Evolutionary conservation across 2,888 invertebrate species (phyloP), one percentile per base, ranked within the genome.

Genomic region (Melanargia galathea): DNA sequence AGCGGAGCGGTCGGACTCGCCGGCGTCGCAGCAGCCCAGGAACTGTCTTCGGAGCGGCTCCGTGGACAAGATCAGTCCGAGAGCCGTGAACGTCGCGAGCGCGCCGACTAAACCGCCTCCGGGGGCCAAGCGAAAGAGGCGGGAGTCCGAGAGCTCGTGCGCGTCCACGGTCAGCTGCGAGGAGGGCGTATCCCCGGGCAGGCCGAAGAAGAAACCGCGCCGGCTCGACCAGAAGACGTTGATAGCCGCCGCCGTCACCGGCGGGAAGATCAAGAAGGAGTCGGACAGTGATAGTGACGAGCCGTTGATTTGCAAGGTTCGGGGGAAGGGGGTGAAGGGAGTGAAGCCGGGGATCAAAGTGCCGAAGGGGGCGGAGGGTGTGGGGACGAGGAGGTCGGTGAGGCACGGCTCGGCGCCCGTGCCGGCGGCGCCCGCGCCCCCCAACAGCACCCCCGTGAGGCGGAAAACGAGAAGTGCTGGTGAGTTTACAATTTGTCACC

Each of bases 201-300:
- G 87, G 8, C 80, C 80, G 45, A 86, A 86, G 75, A 90, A 90
- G 75, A 89, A 90, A 67, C 84, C 88, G 62, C 79, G 86, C 13
- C 75, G 82, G 10, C 66, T 77, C 35, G 84, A 82, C 59, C 75
- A 78, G n/a, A 74, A 72, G 18, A 93, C 84, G 84, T 92, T 74
- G 86, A 92, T 78, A 86, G 92, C 90, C 87, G 92, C 90, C 86
- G 92, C 75, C 84, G 92, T 74, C 79, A 74, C 74, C 11, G 77
- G 81, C 74, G 87, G 79, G 77, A 90, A 91, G 84, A 78, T 87
- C 74, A 88, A 92, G 73, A 93, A 94, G 77, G 96, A 96, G 73
- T 94, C 94, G 45, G 94, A 94, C 75, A 96, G 96, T 57, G 96
- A 96, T 77, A 95, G 94, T 69, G 96, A 96, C 81, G 96, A 96